Base-by-base conservation (phyloP, 1,140 invertebrate species). In the Hylyphantes graminicola region DNA sequence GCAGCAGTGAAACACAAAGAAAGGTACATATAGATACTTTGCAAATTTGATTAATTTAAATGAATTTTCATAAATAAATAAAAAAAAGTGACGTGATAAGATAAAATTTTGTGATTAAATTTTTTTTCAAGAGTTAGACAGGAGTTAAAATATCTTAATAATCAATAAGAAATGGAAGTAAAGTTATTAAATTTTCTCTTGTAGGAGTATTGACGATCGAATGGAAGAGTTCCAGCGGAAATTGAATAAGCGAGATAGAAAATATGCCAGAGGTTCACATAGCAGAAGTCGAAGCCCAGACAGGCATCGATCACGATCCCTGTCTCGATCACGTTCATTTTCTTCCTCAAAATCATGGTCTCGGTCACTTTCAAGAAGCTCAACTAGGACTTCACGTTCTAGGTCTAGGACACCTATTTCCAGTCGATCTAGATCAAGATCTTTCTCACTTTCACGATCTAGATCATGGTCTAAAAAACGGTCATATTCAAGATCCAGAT, bases 191-290 rank as follows among this genome's bases (percentile, higher is more conserved):
- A 35, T 35, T 1, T 59, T 59, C n/a, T 59, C 51, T 81, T 70
- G 21, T 87, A 94, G 93, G 35, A 91, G 92, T n/a, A 94, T 94
- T 73, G 93, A 95, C 87, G 95, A 96, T 90, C 94, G 94, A 11
- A 88, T 96, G 86, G 94, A 95, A 88, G 94, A 94, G 70, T 97
- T 96, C 89, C 93, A 96, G 88, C 91, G 94, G 85, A 94, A 96
- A 90, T 91, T 96, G n/a, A 74, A 85, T 51, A 76, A 77, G 54
- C 7, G 82, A 7, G 50, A 74, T 51, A 9, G 68, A 35, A 54
- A 83, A 13, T 55, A 64, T 10, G 51, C 51, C 8, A 63, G 61
- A 13, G 73, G 74, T 7, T 59, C 21, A 11, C n/a, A 83, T 95
- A 96, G 89, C 96, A 95, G 78, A 86, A 86, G 59, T 85, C 81